A percentile compares a stretch with the other conserved stretches of the same genome.
Conservation (phyloP, 1,140 invertebrate genomes). For the Gryon sp. region DNA sequence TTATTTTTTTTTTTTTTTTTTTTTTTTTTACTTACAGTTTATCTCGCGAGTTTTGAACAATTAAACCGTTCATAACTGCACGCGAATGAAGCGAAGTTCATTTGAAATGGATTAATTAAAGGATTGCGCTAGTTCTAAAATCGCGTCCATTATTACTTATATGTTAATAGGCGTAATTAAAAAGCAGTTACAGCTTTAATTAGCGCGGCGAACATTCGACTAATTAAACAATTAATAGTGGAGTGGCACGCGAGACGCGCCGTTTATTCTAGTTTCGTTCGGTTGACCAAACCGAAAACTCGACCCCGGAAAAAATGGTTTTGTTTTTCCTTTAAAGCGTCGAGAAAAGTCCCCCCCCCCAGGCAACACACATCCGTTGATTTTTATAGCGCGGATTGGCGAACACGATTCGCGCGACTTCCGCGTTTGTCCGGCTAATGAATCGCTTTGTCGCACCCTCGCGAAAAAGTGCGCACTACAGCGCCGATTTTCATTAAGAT, state of each 20-base stretch:
- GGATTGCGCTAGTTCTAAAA: slow-evolving; percentile 27
- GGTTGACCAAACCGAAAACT: slow-evolving; percentile 45
- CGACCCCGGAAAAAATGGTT: slow-evolving; percentile 18
- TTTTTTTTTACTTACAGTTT: no score
- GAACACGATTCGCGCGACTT: slow-evolving; percentile 67
- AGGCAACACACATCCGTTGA: slow-evolving; percentile 46
- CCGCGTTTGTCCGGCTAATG: slow-evolving; percentile 79
- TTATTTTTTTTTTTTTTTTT: no score
- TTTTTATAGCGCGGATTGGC: slow-evolving; percentile 43
- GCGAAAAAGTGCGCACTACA: slow-evolving; percentile 60
- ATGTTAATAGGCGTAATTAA: slow-evolving; percentile 56
- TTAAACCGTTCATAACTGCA: no score
- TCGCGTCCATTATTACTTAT: slow-evolving; percentile 47
- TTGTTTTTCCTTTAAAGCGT: background rate
- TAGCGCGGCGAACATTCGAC: slow-evolving; percentile 46
- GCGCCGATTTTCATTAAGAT: slow-evolving; percentile 61
- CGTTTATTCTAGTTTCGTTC: slow-evolving; percentile 40
- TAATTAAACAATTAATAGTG: slow-evolving; percentile 60
- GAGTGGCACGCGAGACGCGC: slow-evolving; percentile 43
- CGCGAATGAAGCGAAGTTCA: no score
- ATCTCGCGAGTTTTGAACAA: no score
- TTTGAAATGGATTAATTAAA: slow-evolving; percentile 38
- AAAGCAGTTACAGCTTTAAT: slow-evolving; percentile 53
- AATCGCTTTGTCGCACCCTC: slow-evolving; percentile 74
- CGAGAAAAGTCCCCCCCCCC: slow-evolving; percentile 7